Evolutionary conservation across 1,140 invertebrate species (phyloP).

Genomic region (Olivierus martensii): DNA sequence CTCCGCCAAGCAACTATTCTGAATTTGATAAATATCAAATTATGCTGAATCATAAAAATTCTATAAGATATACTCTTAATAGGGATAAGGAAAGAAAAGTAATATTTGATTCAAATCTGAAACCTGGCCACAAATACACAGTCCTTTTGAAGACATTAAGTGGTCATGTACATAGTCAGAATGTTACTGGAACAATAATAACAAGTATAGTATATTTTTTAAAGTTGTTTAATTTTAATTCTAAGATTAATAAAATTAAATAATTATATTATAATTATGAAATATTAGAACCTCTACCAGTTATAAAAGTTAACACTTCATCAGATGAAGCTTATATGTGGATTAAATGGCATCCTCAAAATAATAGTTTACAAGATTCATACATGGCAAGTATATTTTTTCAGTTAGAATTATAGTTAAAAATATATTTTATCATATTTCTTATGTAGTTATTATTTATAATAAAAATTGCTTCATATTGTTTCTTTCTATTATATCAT

Average conservation of each 20-base stretch:
- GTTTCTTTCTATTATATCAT: too few species aligned
- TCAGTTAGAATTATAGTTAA: background rate
- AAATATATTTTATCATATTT: too few species aligned
- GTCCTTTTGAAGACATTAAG: constrained; percentile 83
- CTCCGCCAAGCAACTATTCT: constrained; percentile 44
- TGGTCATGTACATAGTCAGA: constrained; percentile 88
- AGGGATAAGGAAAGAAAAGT: constrained; percentile 46
- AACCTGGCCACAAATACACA: constrained; percentile 75
- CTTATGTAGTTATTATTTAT: too few species aligned
- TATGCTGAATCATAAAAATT: constrained; percentile 41
- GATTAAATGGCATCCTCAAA: constrained; percentile 59
- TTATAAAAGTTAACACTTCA: constrained; percentile 17
- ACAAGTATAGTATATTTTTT: too few species aligned
- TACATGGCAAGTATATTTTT: constrained; percentile 36
- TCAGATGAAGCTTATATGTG: constrained; percentile 51
- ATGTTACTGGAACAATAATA: constrained; percentile 45
- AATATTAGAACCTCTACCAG: constrained; percentile 15
- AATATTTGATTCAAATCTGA: constrained; percentile 58
- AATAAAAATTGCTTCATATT: too few species aligned
- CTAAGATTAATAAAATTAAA: too few species aligned
- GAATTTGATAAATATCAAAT: constrained; percentile 87
- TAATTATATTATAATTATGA: too few species aligned
- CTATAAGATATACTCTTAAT: constrained; percentile 46
- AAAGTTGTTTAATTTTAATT: too few species aligned
- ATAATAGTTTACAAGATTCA: constrained; percentile 62